Percentiles rank a stretch among this genome's conserved stretches.
phyloP scores from a whole-genome alignment of 1,140 invertebrate species.

The Bombus superbus region DNA sequence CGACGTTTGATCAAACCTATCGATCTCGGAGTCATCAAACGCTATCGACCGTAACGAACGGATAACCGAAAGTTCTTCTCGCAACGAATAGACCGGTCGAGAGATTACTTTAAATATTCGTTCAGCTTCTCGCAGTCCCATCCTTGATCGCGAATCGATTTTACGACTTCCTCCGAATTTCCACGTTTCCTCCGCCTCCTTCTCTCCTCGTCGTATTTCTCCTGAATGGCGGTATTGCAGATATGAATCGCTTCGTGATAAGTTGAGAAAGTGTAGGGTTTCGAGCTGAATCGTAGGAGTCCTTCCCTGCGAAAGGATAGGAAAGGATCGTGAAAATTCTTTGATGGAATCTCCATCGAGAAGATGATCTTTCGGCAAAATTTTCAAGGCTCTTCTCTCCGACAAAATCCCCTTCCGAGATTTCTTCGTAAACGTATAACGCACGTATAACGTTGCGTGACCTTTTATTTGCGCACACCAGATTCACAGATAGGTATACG shows the following conservation, averaged over 20 bases:
- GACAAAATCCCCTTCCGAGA: neutral
- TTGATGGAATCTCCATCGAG: slow-evolving; percentile 26
- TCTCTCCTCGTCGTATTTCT: slow-evolving; percentile 88
- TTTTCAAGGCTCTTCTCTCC: neutral
- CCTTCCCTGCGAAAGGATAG: slow-evolving; percentile 85
- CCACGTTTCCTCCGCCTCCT: slow-evolving; percentile 59
- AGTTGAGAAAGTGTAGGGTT: slow-evolving; percentile 91
- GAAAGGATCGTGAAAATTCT: slow-evolving; percentile 36
- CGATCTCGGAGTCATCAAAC: slow-evolving; percentile 37
- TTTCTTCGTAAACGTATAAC: too few species aligned
- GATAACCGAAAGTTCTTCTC: slow-evolving; percentile 52
- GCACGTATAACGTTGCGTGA: too few species aligned
- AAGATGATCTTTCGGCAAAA: slow-evolving; percentile 21
- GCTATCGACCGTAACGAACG: slow-evolving; percentile 44
- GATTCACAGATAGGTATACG: too few species aligned
- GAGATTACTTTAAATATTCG: slow-evolving; percentile 85
- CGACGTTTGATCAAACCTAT: slow-evolving; percentile 33
- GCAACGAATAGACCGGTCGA: slow-evolving; percentile 30
- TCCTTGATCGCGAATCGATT: slow-evolving; percentile 92
- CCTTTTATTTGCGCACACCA: too few species aligned
- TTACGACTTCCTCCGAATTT: slow-evolving; percentile 79
- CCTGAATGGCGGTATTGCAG: slow-evolving; percentile 96
- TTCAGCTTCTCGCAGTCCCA: slow-evolving; percentile 92
- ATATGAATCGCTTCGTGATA: slow-evolving; percentile 95
- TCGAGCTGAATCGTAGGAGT: slow-evolving; percentile 95